Conservation (phyloP, 1,140 invertebrate species). For the Drosophila nasuta region DNA sequence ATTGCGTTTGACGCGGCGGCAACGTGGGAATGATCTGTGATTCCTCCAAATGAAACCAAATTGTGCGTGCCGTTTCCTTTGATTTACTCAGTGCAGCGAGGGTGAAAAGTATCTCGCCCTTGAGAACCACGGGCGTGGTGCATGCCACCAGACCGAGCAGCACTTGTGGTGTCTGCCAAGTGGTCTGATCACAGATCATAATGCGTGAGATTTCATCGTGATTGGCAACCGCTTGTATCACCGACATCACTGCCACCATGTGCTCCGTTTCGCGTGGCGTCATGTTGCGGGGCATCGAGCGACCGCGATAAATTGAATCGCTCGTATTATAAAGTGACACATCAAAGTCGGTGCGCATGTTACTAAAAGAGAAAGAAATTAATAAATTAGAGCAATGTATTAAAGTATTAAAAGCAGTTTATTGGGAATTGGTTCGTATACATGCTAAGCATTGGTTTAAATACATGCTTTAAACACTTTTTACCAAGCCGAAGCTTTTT, state of each 20-base stretch:
- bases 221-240: slow-evolving; percentile 91
- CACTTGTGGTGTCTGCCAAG: slow-evolving; percentile 92
- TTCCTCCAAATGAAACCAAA: slow-evolving; percentile 95
- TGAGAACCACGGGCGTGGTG: slow-evolving; percentile 93
- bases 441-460: too few relatives aligned
- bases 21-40: slow-evolving; percentile 93
- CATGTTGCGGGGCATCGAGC: slow-evolving; percentile 88
- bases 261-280: slow-evolving; percentile 95
- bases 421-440: too few relatives aligned
- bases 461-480: too few relatives aligned
- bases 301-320: slow-evolving; percentile 88
- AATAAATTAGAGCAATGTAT: neutral
- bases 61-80: slow-evolving; percentile 89
- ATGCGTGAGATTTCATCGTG: slow-evolving; percentile 92
- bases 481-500: too few relatives aligned
- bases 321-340: slow-evolving; percentile 76
- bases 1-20: slow-evolving; percentile 85
- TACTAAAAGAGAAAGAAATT: slow-evolving; percentile 31
- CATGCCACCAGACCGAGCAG: slow-evolving; percentile 94
- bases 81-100: slow-evolving; percentile 91
- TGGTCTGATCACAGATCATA: slow-evolving; percentile 93
- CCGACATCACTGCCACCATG: slow-evolving; percentile 91
- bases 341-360: slow-evolving; percentile 88
- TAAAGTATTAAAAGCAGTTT: neutral
- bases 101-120: slow-evolving; percentile 92